Evolutionary conservation across 2,888 invertebrate genomes (phyloP).

Genomic region (Fabriciana adippe): DNA sequence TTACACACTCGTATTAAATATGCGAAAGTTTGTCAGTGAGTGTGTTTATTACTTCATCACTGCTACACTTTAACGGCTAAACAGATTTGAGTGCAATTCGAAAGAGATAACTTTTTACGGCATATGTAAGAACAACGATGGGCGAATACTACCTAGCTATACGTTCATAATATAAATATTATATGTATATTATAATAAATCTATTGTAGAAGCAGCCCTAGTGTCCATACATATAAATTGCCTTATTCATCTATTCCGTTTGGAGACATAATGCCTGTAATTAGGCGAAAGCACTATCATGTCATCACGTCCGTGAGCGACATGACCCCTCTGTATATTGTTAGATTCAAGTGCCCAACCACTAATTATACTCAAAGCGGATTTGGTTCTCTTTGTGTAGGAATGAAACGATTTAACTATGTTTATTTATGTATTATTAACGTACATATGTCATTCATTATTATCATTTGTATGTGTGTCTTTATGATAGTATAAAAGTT

Average conservation of each 20-base stretch:
- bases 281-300: constrained; percentile 68
- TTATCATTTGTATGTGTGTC: no score
- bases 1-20: no score
- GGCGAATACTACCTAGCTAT: no score
- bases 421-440: neutral
- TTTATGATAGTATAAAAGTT: no score
- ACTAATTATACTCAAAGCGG: constrained; percentile 4
- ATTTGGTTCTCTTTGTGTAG: constrained; percentile 1
- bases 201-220: constrained; percentile 23
- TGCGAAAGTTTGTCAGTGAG: no score
- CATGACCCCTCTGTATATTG: constrained; percentile 25
- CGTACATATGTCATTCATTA: neutral
- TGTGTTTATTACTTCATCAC: no score
- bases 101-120: no score
- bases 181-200: no score
- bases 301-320: constrained; percentile 53
- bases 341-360: constrained; percentile 6
- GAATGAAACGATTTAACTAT: neutral
- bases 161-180: no score
- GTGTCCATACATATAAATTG: constrained; percentile 21
- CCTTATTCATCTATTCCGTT: constrained; percentile 40
- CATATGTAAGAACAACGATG: no score
- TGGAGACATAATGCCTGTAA: constrained; percentile 58
- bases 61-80: no score
- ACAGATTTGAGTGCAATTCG: no score